Percentiles rank a stretch among this genome's conserved stretches.
phyloP scores from a whole-genome alignment of 2,113 vertebrate species.

The Mirounga angustirostris region DNA sequence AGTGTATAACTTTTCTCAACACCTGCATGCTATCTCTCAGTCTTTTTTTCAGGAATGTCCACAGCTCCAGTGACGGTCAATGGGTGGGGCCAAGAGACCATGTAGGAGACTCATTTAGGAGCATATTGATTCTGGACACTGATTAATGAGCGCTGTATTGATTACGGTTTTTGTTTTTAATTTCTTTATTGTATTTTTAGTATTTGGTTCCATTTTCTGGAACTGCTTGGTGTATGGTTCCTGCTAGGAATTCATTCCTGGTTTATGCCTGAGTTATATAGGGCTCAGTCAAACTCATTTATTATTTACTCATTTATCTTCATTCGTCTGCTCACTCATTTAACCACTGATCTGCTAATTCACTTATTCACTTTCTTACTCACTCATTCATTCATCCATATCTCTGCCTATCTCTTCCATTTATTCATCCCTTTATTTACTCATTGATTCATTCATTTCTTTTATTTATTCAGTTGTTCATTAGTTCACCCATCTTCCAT shows the following conservation, averaged over 20 bases:
- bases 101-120: background rate
- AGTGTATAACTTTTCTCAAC: background rate
- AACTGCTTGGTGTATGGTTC: slow-evolving; percentile 22
- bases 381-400: background rate
- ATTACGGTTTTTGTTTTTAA: slow-evolving; percentile 62
- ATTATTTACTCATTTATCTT: background rate
- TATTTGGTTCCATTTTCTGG: slow-evolving; percentile 56
- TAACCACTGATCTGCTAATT: background rate
- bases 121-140: slow-evolving; percentile 14
- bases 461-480: background rate
- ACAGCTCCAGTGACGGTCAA: background rate
- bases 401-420: background rate
- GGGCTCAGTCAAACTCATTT: background rate
- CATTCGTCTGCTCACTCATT: background rate
- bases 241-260: background rate
- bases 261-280: slow-evolving; percentile 51
- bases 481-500: background rate
- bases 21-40: background rate
- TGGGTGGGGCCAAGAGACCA: background rate
- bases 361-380: background rate
- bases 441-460: background rate
- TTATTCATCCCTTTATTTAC: background rate
- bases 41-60: background rate
- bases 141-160: slow-evolving; percentile 52
- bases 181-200: slow-evolving; percentile 66